phyloP scores from a whole-genome alignment of 2,888 invertebrate genomes.

The Erebia aethiops region DNA sequence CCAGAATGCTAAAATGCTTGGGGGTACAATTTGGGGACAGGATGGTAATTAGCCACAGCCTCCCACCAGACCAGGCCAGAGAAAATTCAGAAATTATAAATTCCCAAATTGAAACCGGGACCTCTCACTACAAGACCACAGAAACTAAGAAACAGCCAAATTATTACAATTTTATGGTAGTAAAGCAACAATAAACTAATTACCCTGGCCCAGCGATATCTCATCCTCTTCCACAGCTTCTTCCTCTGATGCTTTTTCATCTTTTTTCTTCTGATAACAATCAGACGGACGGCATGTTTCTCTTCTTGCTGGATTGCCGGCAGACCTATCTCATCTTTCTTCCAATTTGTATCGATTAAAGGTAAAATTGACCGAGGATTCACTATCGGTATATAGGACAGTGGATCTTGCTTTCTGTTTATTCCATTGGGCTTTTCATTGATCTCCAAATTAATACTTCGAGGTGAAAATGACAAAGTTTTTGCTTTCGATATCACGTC shows the following conservation, averaged over 20 bases:
- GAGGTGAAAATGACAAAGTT: conserved; percentile 59
- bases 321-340: conserved; percentile 75
- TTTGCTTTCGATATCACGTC: conserved; percentile 49
- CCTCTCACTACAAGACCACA: too few relatives aligned
- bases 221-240: conserved; percentile 91
- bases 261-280: conserved; percentile 90
- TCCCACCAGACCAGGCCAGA: too few relatives aligned
- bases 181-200: neutral
- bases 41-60: too few relatives aligned
- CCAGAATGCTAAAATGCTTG: too few relatives aligned
- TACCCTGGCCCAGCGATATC: conserved; percentile 88
- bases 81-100: too few relatives aligned
- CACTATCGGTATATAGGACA: conserved; percentile 69
- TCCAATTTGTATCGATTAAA: conserved; percentile 64
- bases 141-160: too few relatives aligned
- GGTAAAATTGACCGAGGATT: conserved; percentile 75
- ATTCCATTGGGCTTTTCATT: conserved; percentile 50
- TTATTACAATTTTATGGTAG: too few relatives aligned
- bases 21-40: too few relatives aligned
- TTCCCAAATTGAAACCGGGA: too few relatives aligned
- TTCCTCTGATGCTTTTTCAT: conserved; percentile 94
- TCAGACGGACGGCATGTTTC: conserved; percentile 88
- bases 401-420: conserved; percentile 63
- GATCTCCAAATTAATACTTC: conserved; percentile 65
- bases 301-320: conserved; percentile 76